Percentiles rank a stretch among this genome's conserved stretches.
phyloP scores from a whole-genome alignment of 2,113 vertebrate species.

The Serilophus lunatus region DNA sequence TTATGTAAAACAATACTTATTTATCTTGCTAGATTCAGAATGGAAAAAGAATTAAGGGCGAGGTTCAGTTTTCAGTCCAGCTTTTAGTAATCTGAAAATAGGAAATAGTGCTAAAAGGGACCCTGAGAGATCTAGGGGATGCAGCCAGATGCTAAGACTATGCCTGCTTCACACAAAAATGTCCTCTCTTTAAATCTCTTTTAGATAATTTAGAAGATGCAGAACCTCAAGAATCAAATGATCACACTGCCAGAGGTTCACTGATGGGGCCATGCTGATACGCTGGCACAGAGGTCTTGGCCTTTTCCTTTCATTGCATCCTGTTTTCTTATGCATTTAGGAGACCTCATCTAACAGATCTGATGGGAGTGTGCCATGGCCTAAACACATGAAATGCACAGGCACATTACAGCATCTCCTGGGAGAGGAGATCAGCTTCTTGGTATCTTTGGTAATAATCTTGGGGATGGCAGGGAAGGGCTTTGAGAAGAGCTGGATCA shows the following conservation, averaged over 20 bases:
- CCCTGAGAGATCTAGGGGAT: neutral
- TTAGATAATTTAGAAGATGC: neutral
- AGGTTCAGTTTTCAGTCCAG: neutral
- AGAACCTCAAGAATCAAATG: neutral
- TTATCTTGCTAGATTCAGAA: slow-evolving; percentile 44
- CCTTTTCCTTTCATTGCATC: neutral
- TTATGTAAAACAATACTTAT: slow-evolving; percentile 52
- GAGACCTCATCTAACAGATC: neutral
- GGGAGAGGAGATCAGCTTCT: neutral
- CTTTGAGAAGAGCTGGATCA: neutral
- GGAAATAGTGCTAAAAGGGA: neutral
- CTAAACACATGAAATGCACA: neutral
- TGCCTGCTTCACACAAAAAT: neutral
- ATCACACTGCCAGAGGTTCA: neutral
- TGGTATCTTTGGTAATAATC: no score
- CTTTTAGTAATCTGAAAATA: neutral
- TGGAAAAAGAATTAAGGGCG: neutral
- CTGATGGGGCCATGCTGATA: neutral
- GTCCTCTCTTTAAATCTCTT: neutral
- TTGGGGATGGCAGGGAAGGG: neutral
- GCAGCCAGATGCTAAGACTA: neutral
- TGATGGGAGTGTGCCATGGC: neutral
- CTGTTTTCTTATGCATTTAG: neutral
- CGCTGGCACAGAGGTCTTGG: neutral
- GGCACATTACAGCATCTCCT: neutral